Conservation (phyloP, 1,140 invertebrate species). For the Brachionus paranguensis region DNA sequence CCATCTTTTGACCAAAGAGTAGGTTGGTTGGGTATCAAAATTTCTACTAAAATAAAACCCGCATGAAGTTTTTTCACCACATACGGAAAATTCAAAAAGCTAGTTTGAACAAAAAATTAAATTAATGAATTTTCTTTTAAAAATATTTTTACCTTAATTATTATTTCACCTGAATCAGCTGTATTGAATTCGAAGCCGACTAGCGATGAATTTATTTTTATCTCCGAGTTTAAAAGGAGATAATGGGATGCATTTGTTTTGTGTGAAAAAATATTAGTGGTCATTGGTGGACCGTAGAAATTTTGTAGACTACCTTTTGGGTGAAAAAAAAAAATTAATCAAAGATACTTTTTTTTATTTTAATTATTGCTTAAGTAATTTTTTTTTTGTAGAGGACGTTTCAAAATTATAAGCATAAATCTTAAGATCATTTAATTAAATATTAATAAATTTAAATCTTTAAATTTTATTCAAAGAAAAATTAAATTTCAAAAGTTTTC, state of each 20-base stretch:
- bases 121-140: background rate
- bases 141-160: background rate
- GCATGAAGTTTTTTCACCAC: background rate
- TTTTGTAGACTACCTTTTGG: background rate
- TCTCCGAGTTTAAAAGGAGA: background rate
- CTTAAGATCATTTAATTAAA: too few relatives aligned
- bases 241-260: background rate
- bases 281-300: background rate
- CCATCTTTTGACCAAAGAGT: background rate
- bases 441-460: too few relatives aligned
- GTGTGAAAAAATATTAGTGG: background rate
- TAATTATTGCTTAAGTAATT: too few relatives aligned
- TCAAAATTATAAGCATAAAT: too few relatives aligned
- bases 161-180: background rate
- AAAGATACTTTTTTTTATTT: background rate
- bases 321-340: background rate
- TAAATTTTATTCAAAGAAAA: too few relatives aligned
- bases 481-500: too few relatives aligned
- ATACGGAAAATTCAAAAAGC: background rate
- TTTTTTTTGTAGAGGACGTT: too few relatives aligned
- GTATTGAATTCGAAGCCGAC: background rate
- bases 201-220: background rate
- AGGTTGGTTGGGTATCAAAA: background rate
- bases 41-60: background rate
- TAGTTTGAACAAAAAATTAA: background rate